phyloP scores from a whole-genome alignment of 2,888 invertebrate genomes.

The Leptinotarsa peninsularis region DNA sequence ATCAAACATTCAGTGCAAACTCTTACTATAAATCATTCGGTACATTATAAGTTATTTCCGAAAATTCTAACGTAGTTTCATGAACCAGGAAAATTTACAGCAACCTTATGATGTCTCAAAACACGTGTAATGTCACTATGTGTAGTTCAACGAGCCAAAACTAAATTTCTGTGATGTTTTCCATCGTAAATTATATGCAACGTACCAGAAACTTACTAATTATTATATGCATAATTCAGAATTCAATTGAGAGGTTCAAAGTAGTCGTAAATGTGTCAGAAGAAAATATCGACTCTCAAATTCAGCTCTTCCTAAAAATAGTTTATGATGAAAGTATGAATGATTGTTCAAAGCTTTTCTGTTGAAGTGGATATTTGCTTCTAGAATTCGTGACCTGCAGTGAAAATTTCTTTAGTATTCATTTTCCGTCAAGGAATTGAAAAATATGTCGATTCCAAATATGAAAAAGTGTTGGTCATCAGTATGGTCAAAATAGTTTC shows the following conservation, averaged over 20 bases:
- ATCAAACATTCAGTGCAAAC: background rate
- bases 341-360: background rate
- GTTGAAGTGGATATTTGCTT: background rate
- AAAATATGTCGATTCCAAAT: too few relatives aligned
- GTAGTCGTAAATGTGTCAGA: constrained; percentile 58
- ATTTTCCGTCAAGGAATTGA: too few relatives aligned
- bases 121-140: constrained; percentile 49
- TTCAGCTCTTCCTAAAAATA: constrained; percentile 19
- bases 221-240: constrained; percentile 61
- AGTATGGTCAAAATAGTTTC: too few relatives aligned
- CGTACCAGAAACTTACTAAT: constrained; percentile 60
- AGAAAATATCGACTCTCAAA: constrained; percentile 42
- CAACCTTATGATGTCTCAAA: constrained; percentile 40
- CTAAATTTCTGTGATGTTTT: constrained; percentile 60
- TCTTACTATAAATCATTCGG: background rate
- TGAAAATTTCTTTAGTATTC: too few relatives aligned
- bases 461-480: too few relatives aligned
- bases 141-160: constrained; percentile 51
- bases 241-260: constrained; percentile 59
- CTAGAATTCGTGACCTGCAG: too few relatives aligned
- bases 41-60: constrained; percentile 24
- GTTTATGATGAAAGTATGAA: background rate
- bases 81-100: background rate
- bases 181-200: constrained; percentile 58
- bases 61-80: constrained; percentile 30